Conservation (phyloP, 1,140 invertebrate species). For the Coptotermes formosanus region DNA sequence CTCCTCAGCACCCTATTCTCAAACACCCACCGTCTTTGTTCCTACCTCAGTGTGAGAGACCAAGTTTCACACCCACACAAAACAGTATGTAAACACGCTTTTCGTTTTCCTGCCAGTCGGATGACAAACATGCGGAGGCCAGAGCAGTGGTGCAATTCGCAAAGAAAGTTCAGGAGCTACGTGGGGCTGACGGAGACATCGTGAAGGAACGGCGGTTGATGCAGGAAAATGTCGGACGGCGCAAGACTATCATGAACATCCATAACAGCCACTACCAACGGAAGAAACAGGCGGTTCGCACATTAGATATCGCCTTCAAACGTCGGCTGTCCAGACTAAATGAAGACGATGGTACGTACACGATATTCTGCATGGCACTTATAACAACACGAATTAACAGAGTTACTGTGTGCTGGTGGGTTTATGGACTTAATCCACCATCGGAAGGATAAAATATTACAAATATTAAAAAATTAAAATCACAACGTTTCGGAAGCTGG, state of each 20-base stretch:
- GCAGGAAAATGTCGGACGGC: not conserved
- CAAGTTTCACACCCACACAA: no score
- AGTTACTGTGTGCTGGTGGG: no score
- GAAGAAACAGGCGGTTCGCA: not conserved
- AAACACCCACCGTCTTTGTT: no score
- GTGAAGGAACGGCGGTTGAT: not conserved
- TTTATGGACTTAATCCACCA: no score
- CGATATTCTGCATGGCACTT: no score
- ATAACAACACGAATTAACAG: no score
- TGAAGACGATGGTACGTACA: not conserved
- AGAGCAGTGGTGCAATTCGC: slow-evolving; percentile 61
- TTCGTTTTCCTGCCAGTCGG: slow-evolving; percentile 48
- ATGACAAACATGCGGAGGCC: slow-evolving; percentile 54
- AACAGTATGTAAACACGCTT: no score
- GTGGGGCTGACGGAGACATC: not conserved
- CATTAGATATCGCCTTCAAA: not conserved
- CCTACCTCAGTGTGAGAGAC: no score
- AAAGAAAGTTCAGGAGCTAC: slow-evolving; percentile 54
- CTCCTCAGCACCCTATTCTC: no score
- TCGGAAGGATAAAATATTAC: no score
- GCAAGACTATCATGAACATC: not conserved
- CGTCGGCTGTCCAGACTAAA: not conserved
- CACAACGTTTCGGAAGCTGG: no score
- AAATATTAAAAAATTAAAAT: no score
- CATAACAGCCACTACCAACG: not conserved